Evolutionary conservation across 2,113 vertebrate genomes (phyloP).

Genomic region (Arvicanthis niloticus): DNA sequence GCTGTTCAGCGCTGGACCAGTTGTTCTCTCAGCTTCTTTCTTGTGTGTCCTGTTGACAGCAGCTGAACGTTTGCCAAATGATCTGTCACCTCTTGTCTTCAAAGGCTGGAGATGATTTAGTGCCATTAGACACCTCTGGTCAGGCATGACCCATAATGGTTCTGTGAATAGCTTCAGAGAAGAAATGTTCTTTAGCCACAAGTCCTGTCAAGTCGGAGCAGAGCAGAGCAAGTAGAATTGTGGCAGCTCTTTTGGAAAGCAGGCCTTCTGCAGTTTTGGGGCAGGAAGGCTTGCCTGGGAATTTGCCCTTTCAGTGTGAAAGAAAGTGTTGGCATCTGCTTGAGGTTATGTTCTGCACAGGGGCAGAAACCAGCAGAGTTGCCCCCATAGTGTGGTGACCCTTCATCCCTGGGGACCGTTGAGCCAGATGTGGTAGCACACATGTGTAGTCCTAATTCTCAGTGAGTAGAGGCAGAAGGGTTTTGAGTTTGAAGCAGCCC

Average conservation of each 20-base stretch:
- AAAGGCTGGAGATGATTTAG: neutral
- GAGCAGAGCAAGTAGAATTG: neutral
- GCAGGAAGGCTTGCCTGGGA: neutral
- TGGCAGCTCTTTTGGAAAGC: neutral
- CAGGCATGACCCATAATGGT: neutral
- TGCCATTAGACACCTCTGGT: neutral
- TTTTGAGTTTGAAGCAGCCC: neutral
- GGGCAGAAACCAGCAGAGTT: accelerated
- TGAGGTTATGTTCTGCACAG: neutral
- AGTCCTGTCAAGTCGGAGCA: neutral
- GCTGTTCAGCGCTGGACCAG: neutral
- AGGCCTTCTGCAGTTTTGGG: neutral
- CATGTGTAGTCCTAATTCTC: neutral
- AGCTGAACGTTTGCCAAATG: neutral
- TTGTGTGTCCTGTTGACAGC: neutral
- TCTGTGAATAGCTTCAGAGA: neutral
- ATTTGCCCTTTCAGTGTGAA: neutral
- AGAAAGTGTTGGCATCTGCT: neutral
- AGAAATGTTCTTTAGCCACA: neutral
- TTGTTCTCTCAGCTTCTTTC: neutral
- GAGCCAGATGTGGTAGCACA: neutral
- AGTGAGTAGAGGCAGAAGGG: neutral
- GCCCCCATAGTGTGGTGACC: too few relatives aligned
- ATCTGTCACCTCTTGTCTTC: too few relatives aligned
- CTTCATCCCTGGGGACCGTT: accelerated